These are phyloP conservation scores for Anabas testudineus DNA, from an alignment of 2,797 vertebrate genomes.

Conservation along the genomic window DNA sequence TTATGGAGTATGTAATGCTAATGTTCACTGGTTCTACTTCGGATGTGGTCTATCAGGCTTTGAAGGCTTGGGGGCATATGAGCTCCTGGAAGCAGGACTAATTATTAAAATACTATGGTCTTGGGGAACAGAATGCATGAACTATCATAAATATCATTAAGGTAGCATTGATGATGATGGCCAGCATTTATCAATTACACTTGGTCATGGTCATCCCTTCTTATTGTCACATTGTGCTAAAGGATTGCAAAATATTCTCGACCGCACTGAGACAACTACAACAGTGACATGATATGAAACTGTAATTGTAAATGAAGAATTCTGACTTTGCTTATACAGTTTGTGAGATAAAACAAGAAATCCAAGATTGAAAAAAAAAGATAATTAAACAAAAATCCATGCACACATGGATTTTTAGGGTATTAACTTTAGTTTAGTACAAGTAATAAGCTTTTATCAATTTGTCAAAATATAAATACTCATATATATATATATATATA, in stretches of 20 bases:
- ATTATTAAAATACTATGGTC: neutral
- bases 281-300: neutral
- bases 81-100: neutral
- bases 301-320: neutral
- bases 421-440: neutral
- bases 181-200: neutral
- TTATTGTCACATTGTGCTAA: neutral
- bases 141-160: neutral
- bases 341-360: neutral
- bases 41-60: neutral
- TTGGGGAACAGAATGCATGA: neutral
- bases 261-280: neutral
- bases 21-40: neutral
- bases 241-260: neutral
- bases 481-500: neutral
- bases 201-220: neutral
- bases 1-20: too few species aligned
- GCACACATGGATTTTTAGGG: too few species aligned
- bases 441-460: neutral
- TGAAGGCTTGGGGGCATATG: constrained; percentile 1
- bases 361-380: neutral
- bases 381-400: too few species aligned
- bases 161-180: neutral
- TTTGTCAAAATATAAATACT: constrained; percentile 21
- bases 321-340: neutral